These are phyloP conservation scores for Pollenia amentaria DNA, from an alignment of 2,888 invertebrate genomes.

Conservation along the genomic window DNA sequence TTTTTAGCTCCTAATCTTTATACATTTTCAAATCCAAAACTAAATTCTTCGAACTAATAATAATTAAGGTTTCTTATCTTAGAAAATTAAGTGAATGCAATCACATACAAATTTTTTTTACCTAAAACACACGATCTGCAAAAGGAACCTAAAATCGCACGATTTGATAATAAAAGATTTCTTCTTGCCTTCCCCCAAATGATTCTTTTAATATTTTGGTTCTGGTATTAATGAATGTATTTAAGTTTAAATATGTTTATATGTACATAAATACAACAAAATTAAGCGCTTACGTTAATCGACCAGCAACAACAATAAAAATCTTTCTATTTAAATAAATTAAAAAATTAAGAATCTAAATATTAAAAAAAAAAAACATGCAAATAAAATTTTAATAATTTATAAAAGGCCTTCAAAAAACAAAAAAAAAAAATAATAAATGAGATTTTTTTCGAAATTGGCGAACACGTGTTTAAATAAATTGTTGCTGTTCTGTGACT, in stretches of 20 bases:
- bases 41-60: no score
- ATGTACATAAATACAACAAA: no score
- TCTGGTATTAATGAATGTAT: not conserved
- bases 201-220: slow-evolving; percentile 6
- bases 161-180: not conserved
- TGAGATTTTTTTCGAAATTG: slow-evolving; percentile 6
- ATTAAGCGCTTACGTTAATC: slow-evolving; percentile 20
- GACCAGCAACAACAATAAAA: slow-evolving; percentile 19
- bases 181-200: slow-evolving; percentile 10
- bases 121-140: no score
- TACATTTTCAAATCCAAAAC: no score
- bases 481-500: slow-evolving; percentile 15
- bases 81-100: not conserved
- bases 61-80: no score
- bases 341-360: slow-evolving; percentile 56
- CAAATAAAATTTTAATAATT: slow-evolving; percentile 39
- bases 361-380: slow-evolving; percentile 46
- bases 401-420: slow-evolving; percentile 59
- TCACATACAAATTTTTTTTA: no score
- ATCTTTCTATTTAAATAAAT: slow-evolving; percentile 54
- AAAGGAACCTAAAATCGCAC: slow-evolving; percentile 6
- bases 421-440: not conserved
- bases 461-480: slow-evolving; percentile 70
- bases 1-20: no score
- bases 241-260: not conserved